Base-by-base conservation (phyloP, 2,113 vertebrate species). In the Archocentrus centrarchus region DNA sequence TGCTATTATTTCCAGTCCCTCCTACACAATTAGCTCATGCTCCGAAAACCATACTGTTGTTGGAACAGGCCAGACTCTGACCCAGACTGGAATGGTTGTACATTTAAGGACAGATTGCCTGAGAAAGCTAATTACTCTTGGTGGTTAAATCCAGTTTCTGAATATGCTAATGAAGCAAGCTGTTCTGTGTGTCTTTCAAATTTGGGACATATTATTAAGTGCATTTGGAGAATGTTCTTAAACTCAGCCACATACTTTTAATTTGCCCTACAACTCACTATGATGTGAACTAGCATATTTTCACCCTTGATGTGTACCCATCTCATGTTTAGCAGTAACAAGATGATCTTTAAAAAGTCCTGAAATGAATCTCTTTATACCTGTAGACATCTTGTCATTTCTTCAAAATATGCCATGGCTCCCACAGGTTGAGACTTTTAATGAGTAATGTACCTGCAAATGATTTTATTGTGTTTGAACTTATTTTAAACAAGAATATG, bases 401-500 rank as follows among this genome's bases (percentile, higher is more conserved):
- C 44, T 47, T 15, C 14, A 15, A 47, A 47, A 47, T 47, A 47
- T 15, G 14, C 44, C 44, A 6, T 6, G 13, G 44, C 13, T 47
- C 13, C 14, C 41, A 1, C 44, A 70, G 24, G 50, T 70, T 70
- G 10, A 5, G 24, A 32, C 20, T 53, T 70, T 70, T 32, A 70
- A 53, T 53, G 66, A 20, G 24, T 20, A 50, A 73, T 73, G 24
- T 20, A 32, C 7, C 66, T 70, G 17, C 13, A 70, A 30, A 53
- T 32, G 17, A 44, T 20, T 50, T 73, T 73, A 32, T 13, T 73
- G 17, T 73, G 3, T 81, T 77, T 70, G 8, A 11, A 4, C 7
- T 3, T 55, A 64, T 57, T 70, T 77, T 59, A 27, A 85, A 78
- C 37, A 78, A 75, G 15, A 87, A 58, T 73, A 50, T 85, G 32